Conservation (phyloP, 2,113 vertebrate genomes). For the Lampris incognitus region DNA sequence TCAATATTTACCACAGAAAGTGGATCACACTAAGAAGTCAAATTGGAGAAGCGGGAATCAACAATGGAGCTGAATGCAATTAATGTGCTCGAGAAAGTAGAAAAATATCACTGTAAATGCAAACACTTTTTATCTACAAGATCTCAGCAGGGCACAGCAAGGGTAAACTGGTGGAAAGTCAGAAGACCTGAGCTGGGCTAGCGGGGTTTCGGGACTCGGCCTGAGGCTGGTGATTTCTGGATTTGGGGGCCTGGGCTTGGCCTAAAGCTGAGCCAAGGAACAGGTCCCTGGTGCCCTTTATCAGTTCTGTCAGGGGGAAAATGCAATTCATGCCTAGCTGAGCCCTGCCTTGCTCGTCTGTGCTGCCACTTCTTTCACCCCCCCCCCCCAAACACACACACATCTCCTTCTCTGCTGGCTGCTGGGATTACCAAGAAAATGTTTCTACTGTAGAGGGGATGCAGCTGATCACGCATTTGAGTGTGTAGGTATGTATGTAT, state of each 20-base stretch:
- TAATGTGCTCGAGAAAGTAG: background rate
- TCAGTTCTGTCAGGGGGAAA: conserved; percentile 77
- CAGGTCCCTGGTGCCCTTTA: conserved; percentile 67
- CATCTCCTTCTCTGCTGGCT: conserved; percentile 52
- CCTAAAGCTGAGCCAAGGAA: conserved; percentile 45
- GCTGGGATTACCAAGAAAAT: conserved; percentile 65
- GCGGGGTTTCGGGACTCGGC: conserved; percentile 2
- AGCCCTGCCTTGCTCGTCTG: conserved; percentile 27
- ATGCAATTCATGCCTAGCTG: conserved; percentile 74
- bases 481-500: background rate
- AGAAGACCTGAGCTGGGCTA: background rate
- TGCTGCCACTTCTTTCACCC: conserved; percentile 42
- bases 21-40: background rate
- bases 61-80: no score
- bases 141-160: background rate
- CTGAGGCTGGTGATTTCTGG: conserved; percentile 17
- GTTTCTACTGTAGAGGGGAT: conserved; percentile 50
- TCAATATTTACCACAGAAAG: no score
- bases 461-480: conserved; percentile 26
- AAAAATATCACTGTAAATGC: background rate
- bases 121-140: background rate
- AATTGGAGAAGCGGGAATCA: no score
- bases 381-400: conserved; percentile 46
- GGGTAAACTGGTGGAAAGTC: background rate
- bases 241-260: conserved; percentile 11